Base-by-base conservation (phyloP, 2,888 invertebrate species). In the Pristionchus entomophagus region DNA sequence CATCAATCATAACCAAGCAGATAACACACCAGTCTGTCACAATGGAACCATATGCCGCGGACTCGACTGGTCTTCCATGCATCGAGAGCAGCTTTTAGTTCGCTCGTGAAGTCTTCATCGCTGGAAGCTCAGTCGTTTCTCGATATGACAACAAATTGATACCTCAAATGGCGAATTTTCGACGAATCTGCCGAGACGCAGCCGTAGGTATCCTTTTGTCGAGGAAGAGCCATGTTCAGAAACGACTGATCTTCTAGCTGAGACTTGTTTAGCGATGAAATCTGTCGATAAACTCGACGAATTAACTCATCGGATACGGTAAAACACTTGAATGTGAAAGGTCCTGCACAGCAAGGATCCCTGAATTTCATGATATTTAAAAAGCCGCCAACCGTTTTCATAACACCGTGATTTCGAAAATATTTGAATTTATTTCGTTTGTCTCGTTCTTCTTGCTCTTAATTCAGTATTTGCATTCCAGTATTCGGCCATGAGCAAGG, bases 1-100 rank as follows among this genome's bases (percentile, higher is more conserved):
- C 17, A 78, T 38, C 38, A 83, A 62, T 26, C 12, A n/a, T 8
- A 38, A n/a, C 65, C 49, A 51, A 32, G 17, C 49, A 83, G n/a
- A 49, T 51, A n/a, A 32, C 32, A 38, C 35, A 90, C 89, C 85
- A 84, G 94, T 65, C 96, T 95, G 92, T 95, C 94, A 0, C 97
- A 96, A 93, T 95, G 96, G 93, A 97, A 97, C 97, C 97, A 97
- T 90, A 97, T 95, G 41, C 96, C 96, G 86, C 96, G 95, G 90
- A 95, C 95, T 19, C 95, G 95, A 84, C 95, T 95, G 65, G 95
- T 94, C 69, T 92, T 94, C 97, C 97, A 97, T 90, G 94, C 94
- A 59, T 94, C 94, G 51, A 97, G 93, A 0, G 97, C 59, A n/a
- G 26, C 35, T 26, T 51, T 26, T 17, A 87, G 51, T 19, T 56